Base-by-base conservation (phyloP, 2,113 vertebrate species). In the Diphyllodes magnificus region DNA sequence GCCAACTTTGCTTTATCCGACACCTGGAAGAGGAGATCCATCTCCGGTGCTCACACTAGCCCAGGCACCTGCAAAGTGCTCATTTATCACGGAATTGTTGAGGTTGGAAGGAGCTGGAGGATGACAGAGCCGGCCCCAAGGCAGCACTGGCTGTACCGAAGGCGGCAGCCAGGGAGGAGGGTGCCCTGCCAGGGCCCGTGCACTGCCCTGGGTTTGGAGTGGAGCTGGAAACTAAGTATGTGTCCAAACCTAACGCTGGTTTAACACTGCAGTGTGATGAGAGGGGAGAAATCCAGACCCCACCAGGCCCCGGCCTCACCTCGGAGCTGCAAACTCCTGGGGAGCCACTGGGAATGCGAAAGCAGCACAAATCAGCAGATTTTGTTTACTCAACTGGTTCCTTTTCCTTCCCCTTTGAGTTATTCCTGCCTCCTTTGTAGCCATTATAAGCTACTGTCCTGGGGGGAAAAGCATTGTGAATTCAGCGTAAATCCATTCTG, bases 21-120 rank as follows among this genome's bases (percentile, higher is more conserved):
- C 23, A 28, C 27, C 51, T 28, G 31, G 19, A 4, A 7, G 13
- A 42, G n/a, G 37, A 75, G 24, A 7, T 7, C 11, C 14, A 1
- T 11, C 33, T 17, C 10, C 45, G 4, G 50, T 0, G 28, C 65
- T 40, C 2, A 3, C 44, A 6, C 15, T 3, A 15, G 49, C 60
- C 53, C 16, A 16, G 51, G 30, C 40, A 9, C 13, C 54, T 11
- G 50, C 71, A 24, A 18, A 45, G 31, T 6, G 37, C 37, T 40
- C 27, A 0, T 12, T 31, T 23, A 0, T 11, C 51, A 4, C 0
- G 11, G 27, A 28, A 3, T 2, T 15, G 23, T 0, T 4, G 30
- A 0, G 16, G n/a, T 0, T 17, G 86, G 60, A 35, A 39, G 9
- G 37, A 21, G 60, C 53, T 18, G 60, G 60, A 11, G 53, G 53